Base-by-base conservation (phyloP, 2,888 invertebrate genomes). In the Ischnus inquisitorius region DNA sequence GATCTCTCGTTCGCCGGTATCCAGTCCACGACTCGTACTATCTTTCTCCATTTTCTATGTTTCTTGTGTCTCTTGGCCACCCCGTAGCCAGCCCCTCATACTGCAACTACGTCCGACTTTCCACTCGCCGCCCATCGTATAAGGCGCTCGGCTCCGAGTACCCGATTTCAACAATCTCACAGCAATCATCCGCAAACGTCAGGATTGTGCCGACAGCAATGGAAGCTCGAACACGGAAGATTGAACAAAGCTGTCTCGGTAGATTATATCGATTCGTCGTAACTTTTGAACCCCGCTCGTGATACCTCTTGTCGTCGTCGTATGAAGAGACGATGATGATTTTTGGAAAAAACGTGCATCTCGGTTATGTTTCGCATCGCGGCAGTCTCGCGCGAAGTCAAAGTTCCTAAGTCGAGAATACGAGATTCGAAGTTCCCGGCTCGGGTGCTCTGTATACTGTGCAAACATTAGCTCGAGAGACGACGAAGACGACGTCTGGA, bases 1-100 rank as follows among this genome's bases (percentile, higher is more conserved):
- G 84, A 86, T 87, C 82, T 75, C 82, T 64, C 83, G 72, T 62
- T 79, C 69, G 60, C 41, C 64, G 28, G 34, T 34, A 34, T 34
- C 34, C 62, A 67, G 67, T 76, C 68, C 39, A 48, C 48, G 28
- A 51, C 57, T 67, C 79, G 54, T 43, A 28, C 51, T 34, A 16
- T 51, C 62, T 12, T 39, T 34, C 34, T 65, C 34, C 48, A 1
- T 8, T 28, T n/a, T 25, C 57, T n/a, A 16, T 39, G 67, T 41
- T 46, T 62, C 64, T 28, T 46, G 1, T 60, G 25, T 68, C 43
- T 46, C 57, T 46, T 43, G 28, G 54, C 19, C 76, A 43, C 41
- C 57, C 54, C 67, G 54, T 57, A 65, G 8, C 34, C 34, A 34
- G 6, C 57, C 39, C 3, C n/a, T 1, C 34, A n/a, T 8, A 4